These are phyloP conservation scores for Brachionus rubens DNA, from an alignment of 1,140 invertebrate species.

Conservation along the genomic window DNA sequence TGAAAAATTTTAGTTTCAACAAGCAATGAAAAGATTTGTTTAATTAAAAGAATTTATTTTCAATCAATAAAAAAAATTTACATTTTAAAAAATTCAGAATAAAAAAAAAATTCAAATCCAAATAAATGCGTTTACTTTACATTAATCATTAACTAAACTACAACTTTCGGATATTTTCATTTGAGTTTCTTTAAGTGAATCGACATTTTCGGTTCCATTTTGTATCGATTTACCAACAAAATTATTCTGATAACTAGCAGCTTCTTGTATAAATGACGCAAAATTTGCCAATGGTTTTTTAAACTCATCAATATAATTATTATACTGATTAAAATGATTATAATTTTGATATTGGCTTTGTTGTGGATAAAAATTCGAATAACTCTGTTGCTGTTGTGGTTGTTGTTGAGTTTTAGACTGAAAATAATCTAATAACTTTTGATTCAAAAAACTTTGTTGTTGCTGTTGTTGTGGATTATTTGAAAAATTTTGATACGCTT, in stretches of 20 bases:
- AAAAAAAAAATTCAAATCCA: too few relatives aligned
- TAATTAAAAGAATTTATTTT: too few relatives aligned
- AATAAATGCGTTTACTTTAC: too few relatives aligned
- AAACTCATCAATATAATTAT: conserved; percentile 10
- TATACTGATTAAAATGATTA: conserved; percentile 35
- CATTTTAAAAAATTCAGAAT: too few relatives aligned
- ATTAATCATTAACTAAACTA: conserved; percentile 27
- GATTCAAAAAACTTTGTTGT: not conserved
- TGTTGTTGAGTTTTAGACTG: not conserved
- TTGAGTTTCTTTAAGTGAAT: conserved; percentile 20
- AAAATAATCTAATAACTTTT: conserved; percentile 21
- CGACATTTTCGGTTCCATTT: not conserved
- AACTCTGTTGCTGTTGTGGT: too few relatives aligned
- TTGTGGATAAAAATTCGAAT: not conserved
- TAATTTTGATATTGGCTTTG: not conserved
- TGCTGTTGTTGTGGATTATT: not conserved
- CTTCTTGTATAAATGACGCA: conserved; percentile 23
- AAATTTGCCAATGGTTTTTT: conserved; percentile 16
- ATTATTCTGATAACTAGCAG: not conserved
- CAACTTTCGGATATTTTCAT: conserved; percentile 37
- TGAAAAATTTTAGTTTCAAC: too few relatives aligned
- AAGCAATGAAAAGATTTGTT: too few relatives aligned
- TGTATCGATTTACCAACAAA: not conserved
- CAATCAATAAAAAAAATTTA: too few relatives aligned
- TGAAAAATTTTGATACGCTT: conserved; percentile 20